Conservation (phyloP, 2,797 vertebrate species). For the Hippoglossus hippoglossus region DNA sequence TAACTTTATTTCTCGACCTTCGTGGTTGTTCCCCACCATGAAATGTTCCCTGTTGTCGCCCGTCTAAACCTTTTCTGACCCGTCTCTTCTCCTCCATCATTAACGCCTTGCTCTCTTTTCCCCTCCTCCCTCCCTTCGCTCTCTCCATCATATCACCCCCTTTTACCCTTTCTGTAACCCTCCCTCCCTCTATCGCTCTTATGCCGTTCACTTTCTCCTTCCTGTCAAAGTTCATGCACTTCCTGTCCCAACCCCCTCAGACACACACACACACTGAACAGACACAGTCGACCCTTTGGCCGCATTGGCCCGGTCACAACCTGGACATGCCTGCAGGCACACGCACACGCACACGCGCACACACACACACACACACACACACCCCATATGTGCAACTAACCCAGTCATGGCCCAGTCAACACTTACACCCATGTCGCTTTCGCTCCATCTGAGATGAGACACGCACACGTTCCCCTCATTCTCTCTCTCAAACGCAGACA, state of each 20-base stretch:
- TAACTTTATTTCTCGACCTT: not conserved
- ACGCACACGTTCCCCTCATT: slow-evolving; percentile 21
- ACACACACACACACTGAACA: slow-evolving; percentile 36
- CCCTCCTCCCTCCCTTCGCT: not conserved
- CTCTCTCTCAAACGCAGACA: slow-evolving; percentile 3
- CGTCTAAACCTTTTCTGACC: not conserved
- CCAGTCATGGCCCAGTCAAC: slow-evolving; percentile 65
- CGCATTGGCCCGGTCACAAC: slow-evolving; percentile 59
- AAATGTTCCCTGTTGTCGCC: not conserved
- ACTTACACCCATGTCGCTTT: slow-evolving; percentile 70
- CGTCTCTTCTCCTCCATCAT: slow-evolving; percentile 3
- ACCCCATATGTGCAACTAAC: slow-evolving; percentile 29
- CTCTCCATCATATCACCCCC: slow-evolving; percentile 32
- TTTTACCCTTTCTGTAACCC: slow-evolving; percentile 57
- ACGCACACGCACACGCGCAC: not conserved
- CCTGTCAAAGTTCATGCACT: slow-evolving; percentile 80
- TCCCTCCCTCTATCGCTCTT: slow-evolving; percentile 40
- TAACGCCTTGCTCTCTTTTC: slow-evolving; percentile 1
- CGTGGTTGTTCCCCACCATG: not conserved
- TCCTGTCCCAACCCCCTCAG: slow-evolving; percentile 64
- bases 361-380: slow-evolving; percentile 15
- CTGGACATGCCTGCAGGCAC: slow-evolving; percentile 24
- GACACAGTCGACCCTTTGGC: slow-evolving; percentile 46
- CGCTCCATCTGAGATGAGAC: slow-evolving; percentile 60
- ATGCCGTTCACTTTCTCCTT: slow-evolving; percentile 72